Evolutionary conservation across 2,797 vertebrate species (phyloP), one percentile per base, ranked within the genome.

Genomic region (Syngnathus acus): DNA sequence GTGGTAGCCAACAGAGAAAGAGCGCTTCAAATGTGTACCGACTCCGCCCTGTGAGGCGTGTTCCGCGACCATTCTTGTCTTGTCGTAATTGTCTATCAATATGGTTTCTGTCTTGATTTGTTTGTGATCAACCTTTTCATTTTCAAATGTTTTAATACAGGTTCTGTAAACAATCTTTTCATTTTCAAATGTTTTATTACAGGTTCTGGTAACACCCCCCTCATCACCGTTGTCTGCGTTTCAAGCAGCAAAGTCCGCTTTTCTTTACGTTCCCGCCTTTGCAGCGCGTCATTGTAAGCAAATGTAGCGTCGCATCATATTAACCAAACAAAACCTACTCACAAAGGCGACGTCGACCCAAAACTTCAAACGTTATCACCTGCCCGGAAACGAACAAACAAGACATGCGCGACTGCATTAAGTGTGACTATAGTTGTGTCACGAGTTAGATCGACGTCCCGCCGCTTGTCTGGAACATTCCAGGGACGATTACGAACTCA

Each of bases 241-340:
- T 9, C 7, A 16, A 47, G 45, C 45, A 17, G 5, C 14, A 6
- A 17, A 47, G 0, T 16, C 45, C 45, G 14, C 45, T 11, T 43
- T 43, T 50, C 19, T 50, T 5, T 53, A 6, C 7, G 7, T 7
- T 21, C 19, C 68, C 47, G 11, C 13, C 32, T 10, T 9, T 23
- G 43, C 72, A 55, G 71, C 11, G 42, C 57, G 8, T 0, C 21
- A 3, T 2, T 1, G 10, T 4, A 0, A 0, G 0, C 0, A 74
- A 74, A 82, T 62, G 13, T 0, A 82, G 68, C 75, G 55, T 32
- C 51, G 11, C 37, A 40, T 1, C 43, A 32, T 38, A 66, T 70
- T 83, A 86, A 81, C 6, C 84, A 65, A 84, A 69, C 61, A 84
- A 82, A 85, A 69, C 48, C 26, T 57, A 54, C 67, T 10, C 58